These are phyloP conservation scores for Allophyes oxyacanthae DNA, from an alignment of 2,888 invertebrate genomes.

Conservation along the genomic window DNA sequence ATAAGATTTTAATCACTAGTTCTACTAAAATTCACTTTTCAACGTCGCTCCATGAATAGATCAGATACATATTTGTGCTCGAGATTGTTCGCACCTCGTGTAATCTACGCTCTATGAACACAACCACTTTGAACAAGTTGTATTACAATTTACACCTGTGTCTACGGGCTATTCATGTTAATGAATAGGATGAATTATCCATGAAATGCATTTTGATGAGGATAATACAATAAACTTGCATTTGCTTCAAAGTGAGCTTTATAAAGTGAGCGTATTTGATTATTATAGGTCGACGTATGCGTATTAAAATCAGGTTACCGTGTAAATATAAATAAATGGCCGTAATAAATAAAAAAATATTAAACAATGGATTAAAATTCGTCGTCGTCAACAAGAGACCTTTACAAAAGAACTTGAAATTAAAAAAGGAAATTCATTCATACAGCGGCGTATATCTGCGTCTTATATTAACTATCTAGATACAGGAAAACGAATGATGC, in stretches of 20 bases:
- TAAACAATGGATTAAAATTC: constrained; percentile 42
- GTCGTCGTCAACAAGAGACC: constrained; percentile 26
- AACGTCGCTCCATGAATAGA: too few species aligned
- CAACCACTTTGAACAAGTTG: constrained; percentile 46
- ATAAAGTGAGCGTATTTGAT: neutral
- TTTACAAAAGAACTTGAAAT: constrained; percentile 32
- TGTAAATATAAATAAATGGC: neutral
- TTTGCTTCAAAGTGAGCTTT: constrained; percentile 2
- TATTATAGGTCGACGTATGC: neutral
- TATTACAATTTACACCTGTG: constrained; percentile 59
- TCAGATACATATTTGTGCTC: too few species aligned
- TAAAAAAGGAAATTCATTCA: constrained; percentile 17
- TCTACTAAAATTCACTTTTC: too few species aligned
- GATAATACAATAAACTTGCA: constrained; percentile 7
- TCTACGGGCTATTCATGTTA: constrained; percentile 47
- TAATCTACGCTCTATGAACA: constrained; percentile 45
- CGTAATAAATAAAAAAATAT: constrained; percentile 22
- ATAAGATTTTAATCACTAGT: too few species aligned
- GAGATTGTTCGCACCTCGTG: constrained; percentile 55
- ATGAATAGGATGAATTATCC: constrained; percentile 50
- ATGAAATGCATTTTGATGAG: constrained; percentile 39
- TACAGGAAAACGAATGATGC: constrained; percentile 11
- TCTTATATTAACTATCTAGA: constrained; percentile 26
- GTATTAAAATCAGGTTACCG: neutral
- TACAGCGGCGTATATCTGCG: constrained; percentile 9